These are phyloP conservation scores for Aurelia sp. DNA, from an alignment of 30 jellyfish, hydroid and myxozoan species.

Conservation along the genomic window DNA sequence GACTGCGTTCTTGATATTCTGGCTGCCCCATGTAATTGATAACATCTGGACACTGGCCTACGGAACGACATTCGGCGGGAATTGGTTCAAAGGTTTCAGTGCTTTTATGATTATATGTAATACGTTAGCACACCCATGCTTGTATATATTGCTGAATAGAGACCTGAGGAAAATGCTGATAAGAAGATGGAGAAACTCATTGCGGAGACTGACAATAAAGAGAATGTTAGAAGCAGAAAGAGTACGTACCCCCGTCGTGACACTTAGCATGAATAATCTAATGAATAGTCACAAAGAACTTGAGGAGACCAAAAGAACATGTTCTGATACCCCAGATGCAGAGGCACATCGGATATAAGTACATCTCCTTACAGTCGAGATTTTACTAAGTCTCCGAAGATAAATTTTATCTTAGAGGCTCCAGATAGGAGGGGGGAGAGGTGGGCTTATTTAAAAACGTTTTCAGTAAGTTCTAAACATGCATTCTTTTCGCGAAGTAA, in stretches of 20 bases:
- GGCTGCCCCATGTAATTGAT: slow-evolving; percentile 52
- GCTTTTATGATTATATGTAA: slow-evolving; percentile 38
- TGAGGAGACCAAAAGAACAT: background rate
- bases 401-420: too few species aligned
- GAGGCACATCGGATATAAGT: background rate
- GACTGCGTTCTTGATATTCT: slow-evolving; percentile 43
- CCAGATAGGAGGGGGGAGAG: too few species aligned
- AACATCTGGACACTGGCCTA: slow-evolving; percentile 7
- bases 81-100: slow-evolving; percentile 15
- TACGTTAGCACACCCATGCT: slow-evolving; percentile 53
- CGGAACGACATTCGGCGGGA: background rate
- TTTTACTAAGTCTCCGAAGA: background rate
- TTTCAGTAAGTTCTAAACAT: too few species aligned
- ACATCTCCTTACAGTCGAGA: background rate
- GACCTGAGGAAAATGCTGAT: slow-evolving; percentile 31
- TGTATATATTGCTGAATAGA: slow-evolving; percentile 42
- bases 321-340: background rate
- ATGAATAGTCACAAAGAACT: background rate
- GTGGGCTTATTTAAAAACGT: too few species aligned
- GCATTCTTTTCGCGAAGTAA: too few species aligned
- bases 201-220: background rate
- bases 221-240: slow-evolving; percentile 11
- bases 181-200: slow-evolving; percentile 30
- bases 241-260: slow-evolving; percentile 10
- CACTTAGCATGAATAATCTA: slow-evolving; percentile 6